Evolutionary conservation across 2,113 vertebrate species (phyloP).

Genomic region (Suncus etruscus): DNA sequence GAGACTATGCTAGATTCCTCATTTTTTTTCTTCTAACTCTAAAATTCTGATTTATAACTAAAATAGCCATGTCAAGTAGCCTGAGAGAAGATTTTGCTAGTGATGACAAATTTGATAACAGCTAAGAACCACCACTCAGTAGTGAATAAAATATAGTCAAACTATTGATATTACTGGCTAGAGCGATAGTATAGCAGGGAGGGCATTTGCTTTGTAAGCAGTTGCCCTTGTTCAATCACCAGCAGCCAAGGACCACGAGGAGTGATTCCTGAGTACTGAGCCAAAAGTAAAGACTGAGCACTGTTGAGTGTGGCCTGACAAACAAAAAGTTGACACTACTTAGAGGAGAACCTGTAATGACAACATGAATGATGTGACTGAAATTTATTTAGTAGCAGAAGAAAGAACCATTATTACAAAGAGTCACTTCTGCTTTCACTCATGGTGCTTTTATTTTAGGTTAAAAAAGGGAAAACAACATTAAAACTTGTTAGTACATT

Average conservation of each 20-base stretch:
- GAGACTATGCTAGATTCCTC: background rate
- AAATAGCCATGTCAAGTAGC: conserved; percentile 14
- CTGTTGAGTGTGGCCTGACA: too few relatives aligned
- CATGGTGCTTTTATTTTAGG: background rate
- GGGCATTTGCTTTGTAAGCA: too few relatives aligned
- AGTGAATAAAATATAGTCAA: background rate
- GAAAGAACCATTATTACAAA: background rate
- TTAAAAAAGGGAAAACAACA: conserved; percentile 45
- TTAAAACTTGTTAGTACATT: conserved; percentile 26
- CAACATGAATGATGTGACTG: background rate
- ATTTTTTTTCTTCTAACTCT: conserved; percentile 30
- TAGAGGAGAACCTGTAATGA: background rate
- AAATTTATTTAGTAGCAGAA: conserved; percentile 46
- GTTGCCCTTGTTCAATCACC: too few relatives aligned
- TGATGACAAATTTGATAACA: background rate
- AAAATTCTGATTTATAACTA: conserved; percentile 50
- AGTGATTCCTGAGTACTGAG: too few relatives aligned
- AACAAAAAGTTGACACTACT: background rate
- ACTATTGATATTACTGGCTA: background rate
- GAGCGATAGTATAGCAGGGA: too few relatives aligned
- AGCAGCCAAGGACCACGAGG: too few relatives aligned
- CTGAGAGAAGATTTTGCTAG: conserved; percentile 29
- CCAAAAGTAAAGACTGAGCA: too few relatives aligned
- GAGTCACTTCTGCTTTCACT: background rate
- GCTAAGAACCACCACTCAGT: background rate